A percentile compares a stretch with the other conserved stretches of the same genome.
Conservation (phyloP, 2,797 vertebrate species). For the Leptodactylus fallax region DNA sequence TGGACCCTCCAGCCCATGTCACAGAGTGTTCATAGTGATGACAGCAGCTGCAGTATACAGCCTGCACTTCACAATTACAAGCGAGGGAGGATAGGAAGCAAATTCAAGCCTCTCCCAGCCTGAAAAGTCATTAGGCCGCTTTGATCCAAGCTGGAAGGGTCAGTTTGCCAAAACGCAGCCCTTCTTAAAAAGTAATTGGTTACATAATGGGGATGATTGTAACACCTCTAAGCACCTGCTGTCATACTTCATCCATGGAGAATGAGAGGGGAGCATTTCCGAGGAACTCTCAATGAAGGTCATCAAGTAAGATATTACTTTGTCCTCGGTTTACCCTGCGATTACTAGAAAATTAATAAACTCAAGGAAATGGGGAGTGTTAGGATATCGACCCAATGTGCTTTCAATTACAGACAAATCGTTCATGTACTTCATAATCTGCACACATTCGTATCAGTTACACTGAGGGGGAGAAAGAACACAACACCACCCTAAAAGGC, state of each 20-base stretch:
- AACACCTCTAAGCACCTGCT: slow-evolving; percentile 22
- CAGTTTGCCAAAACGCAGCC: neutral
- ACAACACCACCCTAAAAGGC: neutral
- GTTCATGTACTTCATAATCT: neutral
- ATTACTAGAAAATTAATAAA: neutral
- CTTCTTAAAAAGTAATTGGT: slow-evolving; percentile 8
- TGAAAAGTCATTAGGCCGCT: slow-evolving; percentile 30
- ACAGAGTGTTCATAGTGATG: neutral
- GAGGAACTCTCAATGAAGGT: neutral
- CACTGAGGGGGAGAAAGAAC: too few species aligned
- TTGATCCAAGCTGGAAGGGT: neutral
- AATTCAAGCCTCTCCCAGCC: slow-evolving; percentile 1
- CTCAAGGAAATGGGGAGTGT: slow-evolving; percentile 9
- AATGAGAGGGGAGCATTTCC: slow-evolving; percentile 2
- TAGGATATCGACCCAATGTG: neutral
- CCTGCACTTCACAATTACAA: neutral
- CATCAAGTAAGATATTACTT: neutral
- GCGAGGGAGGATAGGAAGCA: neutral
- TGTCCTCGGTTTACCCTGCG: slow-evolving; percentile 12
- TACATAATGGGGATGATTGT: neutral
- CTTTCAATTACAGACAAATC: neutral
- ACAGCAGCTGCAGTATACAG: neutral
- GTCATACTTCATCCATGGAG: neutral
- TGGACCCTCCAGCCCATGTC: neutral
- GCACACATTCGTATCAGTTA: neutral